phyloP scores from a whole-genome alignment of 35 echinoderm and acorn worm species.

The Ptychodera flava region DNA sequence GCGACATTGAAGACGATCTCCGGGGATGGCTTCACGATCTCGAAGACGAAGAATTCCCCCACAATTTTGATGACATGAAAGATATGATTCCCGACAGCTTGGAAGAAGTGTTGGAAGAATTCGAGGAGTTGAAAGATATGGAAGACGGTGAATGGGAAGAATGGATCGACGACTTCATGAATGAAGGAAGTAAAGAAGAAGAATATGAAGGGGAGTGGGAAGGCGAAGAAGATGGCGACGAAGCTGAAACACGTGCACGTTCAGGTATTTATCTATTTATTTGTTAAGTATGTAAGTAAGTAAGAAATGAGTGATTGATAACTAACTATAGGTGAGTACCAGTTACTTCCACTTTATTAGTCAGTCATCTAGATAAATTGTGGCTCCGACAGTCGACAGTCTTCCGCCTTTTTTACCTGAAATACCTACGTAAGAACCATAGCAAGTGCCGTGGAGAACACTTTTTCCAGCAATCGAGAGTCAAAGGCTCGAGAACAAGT shows the following conservation, averaged over 20 bases:
- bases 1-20: neutral
- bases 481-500: neutral
- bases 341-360: too few species aligned
- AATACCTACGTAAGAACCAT: too few species aligned
- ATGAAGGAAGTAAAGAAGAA: neutral
- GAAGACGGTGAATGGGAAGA: neutral
- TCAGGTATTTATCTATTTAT: too few species aligned
- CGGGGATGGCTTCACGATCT: neutral
- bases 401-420: too few species aligned
- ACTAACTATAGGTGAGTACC: too few species aligned
- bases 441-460: too few species aligned
- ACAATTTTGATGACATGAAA: neutral
- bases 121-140: too few species aligned
- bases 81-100: neutral
- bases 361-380: too few species aligned
- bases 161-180: neutral
- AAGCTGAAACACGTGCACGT: neutral
- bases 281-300: too few species aligned
- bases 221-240: neutral
- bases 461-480: too few species aligned
- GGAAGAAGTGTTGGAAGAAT: neutral
- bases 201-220: neutral
- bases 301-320: too few species aligned
- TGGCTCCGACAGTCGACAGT: too few species aligned
- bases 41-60: neutral